Evolutionary conservation across 2,888 invertebrate species (phyloP), one percentile per base, ranked within the genome.

Genomic region (Caenorhabditis sulstoni): DNA sequence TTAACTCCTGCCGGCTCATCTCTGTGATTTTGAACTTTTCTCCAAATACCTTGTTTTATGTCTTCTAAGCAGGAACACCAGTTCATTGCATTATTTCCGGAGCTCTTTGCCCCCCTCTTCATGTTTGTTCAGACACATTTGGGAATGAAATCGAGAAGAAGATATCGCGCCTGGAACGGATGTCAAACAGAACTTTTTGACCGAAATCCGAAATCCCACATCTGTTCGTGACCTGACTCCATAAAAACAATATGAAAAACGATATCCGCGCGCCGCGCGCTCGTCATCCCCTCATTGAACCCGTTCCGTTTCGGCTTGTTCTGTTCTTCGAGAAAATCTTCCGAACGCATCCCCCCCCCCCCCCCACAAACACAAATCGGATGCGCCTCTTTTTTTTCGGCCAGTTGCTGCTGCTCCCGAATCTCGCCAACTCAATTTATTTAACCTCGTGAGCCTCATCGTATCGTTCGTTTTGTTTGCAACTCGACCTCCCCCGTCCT

Each of bases 371-470:
- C 67, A 58, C 67, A 67, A 50, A 67, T 67, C 58, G n/a, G n/a
- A n/a, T n/a, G 68, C 50, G 52, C 39, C 68, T 68, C 59, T 44
- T 11, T 59, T 68, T 59, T 71, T 71, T 68, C 29, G 11, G 8
- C 22, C 50, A 8, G 23, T 41, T 39, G 14, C 35, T 14, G 16
- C 16, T 49, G 16, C 57, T 39, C 3, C 49, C 71, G 71, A 71
- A 64, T 71, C 73, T 64, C 73, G 57, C 39, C 53, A 3, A 3
- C 61, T 61, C 61, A 70, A 57, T 64, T 64, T 65, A 73, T 73
- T 73, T 73, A 73, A 64, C 73, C 64, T 73, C 73, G 73, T 73
- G 73, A 73, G 73, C 64, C 73, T 73, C 64, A 64, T 73, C 73
- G 64, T 71, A 71, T 57, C 71, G 71, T 70, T 71, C 71, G 71